phyloP scores from a whole-genome alignment of 2,888 invertebrate genomes.

The Eristalis tenax region DNA sequence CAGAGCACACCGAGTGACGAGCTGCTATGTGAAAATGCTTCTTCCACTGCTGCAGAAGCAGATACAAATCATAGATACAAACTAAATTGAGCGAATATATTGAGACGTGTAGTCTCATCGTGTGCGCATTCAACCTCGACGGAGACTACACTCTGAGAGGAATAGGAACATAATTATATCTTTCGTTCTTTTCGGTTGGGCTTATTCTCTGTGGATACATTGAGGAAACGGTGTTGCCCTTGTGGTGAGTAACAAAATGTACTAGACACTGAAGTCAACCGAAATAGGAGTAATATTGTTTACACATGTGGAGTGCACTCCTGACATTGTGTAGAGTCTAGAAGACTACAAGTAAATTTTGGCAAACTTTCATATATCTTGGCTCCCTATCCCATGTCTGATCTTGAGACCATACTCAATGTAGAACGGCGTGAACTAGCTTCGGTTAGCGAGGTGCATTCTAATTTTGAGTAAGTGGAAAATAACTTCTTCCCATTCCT shows the following conservation, averaged over 20 bases:
- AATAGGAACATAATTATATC: constrained; percentile 23
- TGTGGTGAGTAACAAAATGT: not conserved
- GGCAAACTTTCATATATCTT: too few relatives aligned
- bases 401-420: too few relatives aligned
- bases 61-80: constrained; percentile 68
- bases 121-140: constrained; percentile 68
- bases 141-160: constrained; percentile 53
- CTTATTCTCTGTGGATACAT: constrained; percentile 28
- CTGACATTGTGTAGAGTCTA: too few relatives aligned
- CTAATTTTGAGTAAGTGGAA: too few relatives aligned
- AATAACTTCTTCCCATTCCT: too few relatives aligned
- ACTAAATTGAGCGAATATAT: constrained; percentile 62
- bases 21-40: constrained; percentile 26
- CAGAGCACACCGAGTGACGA: not conserved
- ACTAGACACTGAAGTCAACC: not conserved
- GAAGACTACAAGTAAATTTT: too few relatives aligned
- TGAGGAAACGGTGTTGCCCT: constrained; percentile 43
- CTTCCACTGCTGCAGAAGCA: constrained; percentile 22
- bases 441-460: too few relatives aligned
- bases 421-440: too few relatives aligned
- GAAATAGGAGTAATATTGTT: too few relatives aligned
- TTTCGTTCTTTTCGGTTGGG: not conserved
- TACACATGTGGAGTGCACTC: not conserved
- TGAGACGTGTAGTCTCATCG: constrained; percentile 36
- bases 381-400: too few relatives aligned